Evolutionary conservation across 2,113 vertebrate genomes (phyloP), one percentile per base, ranked within the genome.

Genomic region (Dicaeum eximium): DNA sequence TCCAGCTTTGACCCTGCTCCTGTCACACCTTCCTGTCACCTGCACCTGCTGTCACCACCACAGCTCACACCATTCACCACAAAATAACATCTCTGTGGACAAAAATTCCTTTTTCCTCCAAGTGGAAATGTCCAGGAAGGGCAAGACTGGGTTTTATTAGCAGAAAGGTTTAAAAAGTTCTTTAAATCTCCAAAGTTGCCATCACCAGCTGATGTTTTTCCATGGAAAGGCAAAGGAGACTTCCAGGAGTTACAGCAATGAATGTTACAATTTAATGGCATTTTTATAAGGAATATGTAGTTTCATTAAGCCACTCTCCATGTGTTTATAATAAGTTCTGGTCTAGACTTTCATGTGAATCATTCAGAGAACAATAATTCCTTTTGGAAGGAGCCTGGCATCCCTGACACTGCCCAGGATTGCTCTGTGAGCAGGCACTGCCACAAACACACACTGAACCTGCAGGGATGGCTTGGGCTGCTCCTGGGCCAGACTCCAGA

Each of bases 381-480:
- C 60, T 83, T 42, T n/a, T 71, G 77, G 88, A 77, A 90, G 56
- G 65, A 78, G n/a, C 5, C 33, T 78, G 66, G 38, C 56, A 73
- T 4, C 60, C 51, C 71, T 38, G 38, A 40, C 40, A 15, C 54
- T 80, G 22, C 58, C 54, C 5, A 0, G 7, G 51, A n/a, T 0
- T 70, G 87, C 40, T 45, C 17, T 45, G 67, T 18, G 57, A 53
- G 13, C 19, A 47, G 40, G n/a, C 8, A 27, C 62, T 47, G 74
- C 33, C 73, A 42, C 37, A 21, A 19, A 33, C 1, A 2, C 18
- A 1, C n/a, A 2, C 0, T 1, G 3, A 47, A n/a, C 27, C 1
- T 0, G 4, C 85, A 72, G 86, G 77, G 67, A 3, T 1, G 6
- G 28, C 33, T 33, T 11, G 58, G 77, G 51, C 6, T n/a, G 67